Evolutionary conservation across 1,140 invertebrate species (phyloP), one percentile per base, ranked within the genome.

Genomic region (Trachelipus rathkii): DNA sequence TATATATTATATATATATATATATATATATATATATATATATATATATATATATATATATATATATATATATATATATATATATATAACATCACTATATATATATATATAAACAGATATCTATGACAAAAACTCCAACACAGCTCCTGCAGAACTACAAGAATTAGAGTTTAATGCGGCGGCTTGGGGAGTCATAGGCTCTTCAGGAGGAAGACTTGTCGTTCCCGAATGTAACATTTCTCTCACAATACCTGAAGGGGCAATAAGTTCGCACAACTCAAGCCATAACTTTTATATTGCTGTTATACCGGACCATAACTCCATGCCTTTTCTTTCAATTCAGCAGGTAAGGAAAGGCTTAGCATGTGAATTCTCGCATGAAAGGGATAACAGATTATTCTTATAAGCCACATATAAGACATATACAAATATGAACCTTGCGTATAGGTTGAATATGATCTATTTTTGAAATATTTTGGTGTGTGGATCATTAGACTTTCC

Each of bases 231-330:
- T 13, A 67, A 67, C 33, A 60, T 75, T 21, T n/a, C 73, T 10
- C 73, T 75, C 53, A 75, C 73, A 19, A 67, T 75, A n/a, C 73
- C 73, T 3, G 73, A 75, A 23, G 73, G 73, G 7, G 73, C 73
- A 15, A 75, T 75, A 23, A 60, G 11, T 60, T 19, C 73, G n/a
- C 73, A 24, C 24, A 67, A 75, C 24, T 23, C n/a, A 46, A 73
- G 23, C 46, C 50, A 50, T 53, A 73, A 72, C 43, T 72, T 72
- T 11, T 45, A 44, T 19, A 19, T 72, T 13, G 44, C 71, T 7
- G 43, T 44, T 13, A 8, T 60, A 60, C 19, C 50, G 50, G 19
- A 60, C 50, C 19, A 60, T 60, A 2, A 60, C 8, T 60, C 50
- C 11, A 60, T 15, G 50, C 50, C 50, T 60, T 60, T 60, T 1